Evolutionary conservation across 2,113 vertebrate species (phyloP).

Genomic region (Gallinago jamesoni): DNA sequence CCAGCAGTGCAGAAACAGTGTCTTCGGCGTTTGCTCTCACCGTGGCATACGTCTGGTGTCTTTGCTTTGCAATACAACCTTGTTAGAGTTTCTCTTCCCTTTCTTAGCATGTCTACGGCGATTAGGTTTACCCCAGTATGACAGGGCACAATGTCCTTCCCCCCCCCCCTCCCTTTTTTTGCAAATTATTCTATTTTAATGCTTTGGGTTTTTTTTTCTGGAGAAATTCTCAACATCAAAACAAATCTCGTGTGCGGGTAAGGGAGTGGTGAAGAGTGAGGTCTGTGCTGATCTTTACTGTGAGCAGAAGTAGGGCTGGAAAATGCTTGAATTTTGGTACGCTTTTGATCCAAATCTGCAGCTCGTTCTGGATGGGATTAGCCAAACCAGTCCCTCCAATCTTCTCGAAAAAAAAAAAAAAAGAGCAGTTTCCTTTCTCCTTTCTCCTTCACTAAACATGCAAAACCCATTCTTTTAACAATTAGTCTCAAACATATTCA

Average conservation of each 20-base stretch:
- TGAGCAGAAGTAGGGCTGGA: background rate
- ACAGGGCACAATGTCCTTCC: background rate
- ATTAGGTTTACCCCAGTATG: background rate
- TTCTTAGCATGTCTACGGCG: background rate
- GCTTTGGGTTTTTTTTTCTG: background rate
- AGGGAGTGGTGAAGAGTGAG: background rate
- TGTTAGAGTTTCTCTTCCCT: background rate
- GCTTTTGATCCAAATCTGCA: background rate
- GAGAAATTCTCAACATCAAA: background rate
- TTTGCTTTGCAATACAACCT: background rate
- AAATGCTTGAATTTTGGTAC: background rate
- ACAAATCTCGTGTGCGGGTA: background rate
- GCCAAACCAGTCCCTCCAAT: background rate
- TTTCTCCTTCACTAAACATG: background rate
- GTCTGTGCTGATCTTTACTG: background rate
- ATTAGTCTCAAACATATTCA: background rate
- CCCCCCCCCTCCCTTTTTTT: background rate
- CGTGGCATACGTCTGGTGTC: rapidly evolving
- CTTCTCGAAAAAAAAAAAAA: background rate
- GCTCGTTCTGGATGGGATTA: background rate
- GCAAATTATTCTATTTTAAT: background rate
- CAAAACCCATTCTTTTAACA: background rate
- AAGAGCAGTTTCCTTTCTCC: background rate
- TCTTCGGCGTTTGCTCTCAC: background rate
- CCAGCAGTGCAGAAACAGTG: background rate